phyloP scores from a whole-genome alignment of 2,113 vertebrate genomes.

The Mastomys coucha region DNA sequence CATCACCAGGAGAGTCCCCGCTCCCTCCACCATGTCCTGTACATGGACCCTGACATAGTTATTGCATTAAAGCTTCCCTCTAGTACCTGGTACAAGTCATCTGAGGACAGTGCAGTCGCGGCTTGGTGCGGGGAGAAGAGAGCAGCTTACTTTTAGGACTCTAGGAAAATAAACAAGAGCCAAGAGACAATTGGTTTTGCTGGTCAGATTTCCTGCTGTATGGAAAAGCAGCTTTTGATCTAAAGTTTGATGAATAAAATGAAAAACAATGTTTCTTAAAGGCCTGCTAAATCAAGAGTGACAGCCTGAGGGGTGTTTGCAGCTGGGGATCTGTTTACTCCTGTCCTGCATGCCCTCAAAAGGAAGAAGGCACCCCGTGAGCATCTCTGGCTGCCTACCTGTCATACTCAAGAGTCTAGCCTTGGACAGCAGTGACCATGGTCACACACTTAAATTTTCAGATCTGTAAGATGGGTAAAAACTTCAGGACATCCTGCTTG shows the following conservation, averaged over 20 bases:
- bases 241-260: conserved; percentile 21
- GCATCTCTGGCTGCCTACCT: neutral
- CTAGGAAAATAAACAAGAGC: neutral
- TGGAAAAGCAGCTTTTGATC: neutral
- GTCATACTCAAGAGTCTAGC: neutral
- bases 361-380: neutral
- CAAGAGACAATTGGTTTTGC: neutral
- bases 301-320: neutral
- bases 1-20: no score
- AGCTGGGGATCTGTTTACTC: neutral
- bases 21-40: neutral
- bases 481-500: neutral
- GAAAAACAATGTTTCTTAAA: neutral
- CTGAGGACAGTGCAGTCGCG: neutral
- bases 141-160: conserved; percentile 16
- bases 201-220: conserved; percentile 17
- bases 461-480: neutral
- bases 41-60: neutral
- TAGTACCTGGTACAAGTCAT: neutral
- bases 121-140: neutral
- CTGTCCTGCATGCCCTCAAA: neutral
- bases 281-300: neutral
- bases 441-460: neutral
- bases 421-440: neutral
- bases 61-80: neutral